phyloP scores from a whole-genome alignment of 1,140 invertebrate species.

The Melanaphis sacchari region DNA sequence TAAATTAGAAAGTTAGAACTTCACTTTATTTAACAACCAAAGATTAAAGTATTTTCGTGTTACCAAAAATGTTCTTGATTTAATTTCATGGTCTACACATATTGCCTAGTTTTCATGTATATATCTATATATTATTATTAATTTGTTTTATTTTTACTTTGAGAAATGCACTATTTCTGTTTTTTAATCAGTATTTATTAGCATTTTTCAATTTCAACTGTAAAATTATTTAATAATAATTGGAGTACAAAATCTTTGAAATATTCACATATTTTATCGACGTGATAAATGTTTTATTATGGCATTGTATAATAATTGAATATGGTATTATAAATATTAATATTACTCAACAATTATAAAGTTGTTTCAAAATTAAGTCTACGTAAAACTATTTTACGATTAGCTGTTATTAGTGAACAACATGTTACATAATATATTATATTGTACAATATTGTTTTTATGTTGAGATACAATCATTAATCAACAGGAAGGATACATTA shows the following conservation, averaged over 20 bases:
- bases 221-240: neutral
- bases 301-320: neutral
- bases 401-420: neutral
- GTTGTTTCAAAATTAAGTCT: neutral
- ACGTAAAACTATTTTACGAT: neutral
- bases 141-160: neutral
- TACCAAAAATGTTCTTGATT: neutral
- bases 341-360: neutral
- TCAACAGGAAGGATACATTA: neutral
- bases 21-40: neutral
- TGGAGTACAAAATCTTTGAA: neutral
- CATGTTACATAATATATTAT: no score
- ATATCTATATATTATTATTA: neutral
- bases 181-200: neutral
- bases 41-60: neutral
- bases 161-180: neutral
- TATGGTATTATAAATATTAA: neutral
- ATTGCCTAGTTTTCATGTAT: neutral
- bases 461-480: neutral
- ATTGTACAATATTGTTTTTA: neutral
- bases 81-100: neutral
- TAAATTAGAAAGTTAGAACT: neutral
- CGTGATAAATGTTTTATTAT: neutral
- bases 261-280: neutral
- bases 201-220: conserved; percentile 2